Conservation (phyloP, 2,113 vertebrate genomes). For the Pampusana beccarii region DNA sequence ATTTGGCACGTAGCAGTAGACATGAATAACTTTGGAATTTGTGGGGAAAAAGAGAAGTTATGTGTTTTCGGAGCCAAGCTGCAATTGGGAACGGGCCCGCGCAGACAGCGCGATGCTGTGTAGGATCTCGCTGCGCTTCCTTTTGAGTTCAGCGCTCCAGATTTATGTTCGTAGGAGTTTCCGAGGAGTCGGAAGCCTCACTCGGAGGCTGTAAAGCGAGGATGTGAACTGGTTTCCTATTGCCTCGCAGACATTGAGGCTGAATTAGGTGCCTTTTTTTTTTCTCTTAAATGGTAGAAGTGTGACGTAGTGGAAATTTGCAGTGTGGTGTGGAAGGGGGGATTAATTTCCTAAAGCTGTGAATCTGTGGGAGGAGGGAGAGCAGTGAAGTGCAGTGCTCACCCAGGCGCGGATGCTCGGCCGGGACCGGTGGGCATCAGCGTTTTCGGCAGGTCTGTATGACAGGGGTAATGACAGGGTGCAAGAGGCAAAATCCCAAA, state of each 20-base stretch:
- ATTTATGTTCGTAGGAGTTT: not conserved
- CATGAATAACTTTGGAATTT: slow-evolving; percentile 36
- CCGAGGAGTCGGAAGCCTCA: not conserved
- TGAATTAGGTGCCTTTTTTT: accelerated
- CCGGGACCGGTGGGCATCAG: not conserved
- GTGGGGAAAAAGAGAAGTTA: not conserved
- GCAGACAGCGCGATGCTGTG: not conserved
- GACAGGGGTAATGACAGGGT: not conserved
- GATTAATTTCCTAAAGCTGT: not conserved
- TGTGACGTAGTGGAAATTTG: not conserved
- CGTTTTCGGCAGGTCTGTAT: accelerated
- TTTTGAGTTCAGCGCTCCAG: not conserved
- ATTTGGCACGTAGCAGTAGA: not conserved
- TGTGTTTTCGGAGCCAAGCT: not conserved
- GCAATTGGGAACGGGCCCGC: not conserved
- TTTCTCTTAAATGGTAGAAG: not conserved
- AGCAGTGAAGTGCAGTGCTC: accelerated
- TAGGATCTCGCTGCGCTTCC: not conserved
- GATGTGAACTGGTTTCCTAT: accelerated
- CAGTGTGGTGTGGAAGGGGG: not conserved
- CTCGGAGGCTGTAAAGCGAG: not conserved
- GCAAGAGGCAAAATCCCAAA: not conserved
- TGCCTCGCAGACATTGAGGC: not conserved
- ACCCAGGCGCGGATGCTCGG: not conserved
- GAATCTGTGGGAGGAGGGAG: not conserved